phyloP scores from a whole-genome alignment of 2,797 vertebrate species.

The Hyperoplus lanceolatus region DNA sequence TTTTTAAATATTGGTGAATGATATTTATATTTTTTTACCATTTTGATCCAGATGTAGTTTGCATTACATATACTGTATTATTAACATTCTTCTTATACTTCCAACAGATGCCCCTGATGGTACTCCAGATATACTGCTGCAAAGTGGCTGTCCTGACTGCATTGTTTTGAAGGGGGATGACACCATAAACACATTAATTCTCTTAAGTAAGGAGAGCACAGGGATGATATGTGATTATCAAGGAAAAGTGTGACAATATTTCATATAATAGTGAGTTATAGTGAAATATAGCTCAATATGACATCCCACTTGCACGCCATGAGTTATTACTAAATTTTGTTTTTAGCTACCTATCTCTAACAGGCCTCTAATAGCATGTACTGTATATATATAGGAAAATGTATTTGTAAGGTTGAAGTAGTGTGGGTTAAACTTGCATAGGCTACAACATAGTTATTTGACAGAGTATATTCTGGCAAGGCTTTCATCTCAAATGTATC shows the following conservation, averaged over 20 bases:
- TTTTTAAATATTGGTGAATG: background rate
- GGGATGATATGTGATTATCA: background rate
- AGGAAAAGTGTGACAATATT: background rate
- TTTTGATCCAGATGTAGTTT: background rate
- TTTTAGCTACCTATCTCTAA: background rate
- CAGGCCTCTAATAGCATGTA: background rate
- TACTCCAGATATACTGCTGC: background rate
- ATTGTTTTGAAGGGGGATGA: accelerated
- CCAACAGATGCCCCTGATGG: conserved; percentile 9
- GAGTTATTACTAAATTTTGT: background rate
- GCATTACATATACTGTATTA: background rate
- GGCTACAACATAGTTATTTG: background rate
- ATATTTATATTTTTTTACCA: background rate
- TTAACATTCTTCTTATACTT: background rate
- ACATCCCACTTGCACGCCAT: background rate
- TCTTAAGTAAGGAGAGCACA: conserved; percentile 48
- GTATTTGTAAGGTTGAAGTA: too few relatives aligned
- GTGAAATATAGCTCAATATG: background rate
- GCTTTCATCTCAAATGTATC: conserved; percentile 4
- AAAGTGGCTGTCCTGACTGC: conserved; percentile 58
- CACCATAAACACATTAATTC: accelerated
- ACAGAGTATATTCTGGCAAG: conserved; percentile 7
- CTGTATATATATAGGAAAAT: background rate
- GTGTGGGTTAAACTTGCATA: background rate
- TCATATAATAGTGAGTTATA: background rate